Base-by-base conservation (phyloP, 2,113 vertebrate species). In the Solea senegalensis region DNA sequence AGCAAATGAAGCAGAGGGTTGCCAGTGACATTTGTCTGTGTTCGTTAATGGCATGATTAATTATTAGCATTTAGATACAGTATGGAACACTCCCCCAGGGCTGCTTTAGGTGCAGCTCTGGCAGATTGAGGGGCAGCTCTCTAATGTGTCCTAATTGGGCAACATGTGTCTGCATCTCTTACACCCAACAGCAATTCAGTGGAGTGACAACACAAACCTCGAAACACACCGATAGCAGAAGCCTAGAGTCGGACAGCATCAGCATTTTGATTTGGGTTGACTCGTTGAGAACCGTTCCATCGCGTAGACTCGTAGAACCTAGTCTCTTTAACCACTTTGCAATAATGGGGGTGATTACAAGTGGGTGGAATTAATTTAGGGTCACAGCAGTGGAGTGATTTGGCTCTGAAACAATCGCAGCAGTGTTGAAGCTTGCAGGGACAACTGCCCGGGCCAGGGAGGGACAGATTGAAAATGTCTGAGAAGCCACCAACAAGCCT, bases 11-110 rank as follows among this genome's bases (percentile, higher is more conserved):
- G 16, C 44, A 39, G 26, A 41, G 41, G 41, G 15, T 48, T 48
- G 65, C 34, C 55, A 49, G 60, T 51, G 54, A 74, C 60, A 53
- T 52, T 65, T 68, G 46, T 34, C 59, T 11, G 4, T 58, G 65
- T 77, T 77, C 56, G 73, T 73, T 61, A 68, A 70, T 44, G 11
- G 43, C 63, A 40, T 49, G 43, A 78, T 59, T 14, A 63, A 68
- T 75, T 71, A 69, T 85, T 81, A 78, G 63, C 59, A 84, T 81
- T 78, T 62, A 75, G 70, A 85, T 81, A 71, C 63, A 72, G 71
- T 49, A 75, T 74, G 41, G 63, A 58, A 78, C 59, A 72, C 65
- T 81, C 71, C 78, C 63, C 51, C 49, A 34, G 74, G 21, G 62
- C 58, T 69, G 53, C 43, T 27, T 48, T 28, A 49, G 61, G 65